These are phyloP conservation scores for Dendrolimus pini DNA, from an alignment of 2,888 invertebrate genomes.

Conservation along the genomic window DNA sequence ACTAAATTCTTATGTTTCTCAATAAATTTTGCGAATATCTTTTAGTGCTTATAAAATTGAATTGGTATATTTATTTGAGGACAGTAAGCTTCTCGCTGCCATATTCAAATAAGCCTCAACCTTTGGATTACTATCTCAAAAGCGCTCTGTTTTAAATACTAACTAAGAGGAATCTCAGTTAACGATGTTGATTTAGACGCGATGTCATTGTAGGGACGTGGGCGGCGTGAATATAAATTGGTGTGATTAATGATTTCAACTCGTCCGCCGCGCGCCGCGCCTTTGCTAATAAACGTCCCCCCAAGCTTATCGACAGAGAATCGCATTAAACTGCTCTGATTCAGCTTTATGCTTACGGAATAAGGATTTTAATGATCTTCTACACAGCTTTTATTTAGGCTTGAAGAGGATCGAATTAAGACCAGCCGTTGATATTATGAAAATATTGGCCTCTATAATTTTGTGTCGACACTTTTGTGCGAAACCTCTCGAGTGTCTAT, in stretches of 20 bases:
- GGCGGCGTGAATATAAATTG: slow-evolving; percentile 27
- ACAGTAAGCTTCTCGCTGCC: not conserved
- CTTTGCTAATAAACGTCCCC: slow-evolving; percentile 23
- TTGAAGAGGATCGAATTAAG: too few relatives aligned
- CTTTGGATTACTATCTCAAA: slow-evolving; percentile 14
- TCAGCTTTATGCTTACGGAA: slow-evolving; percentile 12
- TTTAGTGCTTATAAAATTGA: not conserved
- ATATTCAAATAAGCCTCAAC: slow-evolving; percentile 4
- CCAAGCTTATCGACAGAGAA: slow-evolving; percentile 6
- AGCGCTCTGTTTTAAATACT: slow-evolving; percentile 3
- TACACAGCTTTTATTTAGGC: too few relatives aligned
- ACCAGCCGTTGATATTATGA: too few relatives aligned
- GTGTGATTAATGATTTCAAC: slow-evolving; percentile 26
- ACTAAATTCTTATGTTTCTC: not conserved
- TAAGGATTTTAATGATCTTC: not conserved
- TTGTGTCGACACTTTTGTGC: not conserved
- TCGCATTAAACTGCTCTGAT: not conserved
- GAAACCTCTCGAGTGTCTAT: not conserved
- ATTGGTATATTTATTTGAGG: not conserved
- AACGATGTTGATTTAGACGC: slow-evolving; percentile 23
- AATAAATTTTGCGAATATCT: not conserved
- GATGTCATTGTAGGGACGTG: slow-evolving; percentile 19
- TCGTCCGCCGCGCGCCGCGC: slow-evolving; percentile 18
- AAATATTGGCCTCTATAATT: too few relatives aligned
- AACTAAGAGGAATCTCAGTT: slow-evolving; percentile 16